Evolutionary conservation across 2,888 invertebrate species (phyloP).

Genomic region (Andrena praecox): DNA sequence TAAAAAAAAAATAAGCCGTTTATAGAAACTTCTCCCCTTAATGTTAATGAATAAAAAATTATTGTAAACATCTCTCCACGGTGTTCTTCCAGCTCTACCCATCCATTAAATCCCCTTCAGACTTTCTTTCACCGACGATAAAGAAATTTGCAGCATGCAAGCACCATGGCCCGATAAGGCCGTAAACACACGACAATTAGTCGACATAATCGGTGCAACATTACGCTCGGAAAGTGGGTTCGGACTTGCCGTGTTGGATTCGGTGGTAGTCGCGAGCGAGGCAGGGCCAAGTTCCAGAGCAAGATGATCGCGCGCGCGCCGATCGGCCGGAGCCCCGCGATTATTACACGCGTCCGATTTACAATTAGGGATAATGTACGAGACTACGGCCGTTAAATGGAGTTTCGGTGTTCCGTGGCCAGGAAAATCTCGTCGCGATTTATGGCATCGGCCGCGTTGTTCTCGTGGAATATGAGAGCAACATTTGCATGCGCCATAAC

Average conservation of each 20-base stretch:
- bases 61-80: not conserved
- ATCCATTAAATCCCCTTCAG: not conserved
- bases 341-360: conserved; percentile 14
- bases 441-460: conserved; percentile 26
- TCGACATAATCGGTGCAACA: not conserved
- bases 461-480: conserved; percentile 12
- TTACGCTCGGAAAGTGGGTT: not conserved
- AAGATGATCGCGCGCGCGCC: not conserved
- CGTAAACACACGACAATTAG: not conserved
- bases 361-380: conserved; percentile 35
- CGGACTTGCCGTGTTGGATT: not conserved
- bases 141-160: conserved; percentile 12
- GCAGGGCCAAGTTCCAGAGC: not conserved
- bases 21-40: not conserved
- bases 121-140: not conserved
- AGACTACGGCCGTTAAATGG: conserved; percentile 34
- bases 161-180: not conserved
- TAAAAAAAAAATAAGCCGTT: not conserved
- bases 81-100: not conserved
- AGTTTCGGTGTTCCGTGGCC: conserved; percentile 21
- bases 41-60: not conserved
- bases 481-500: conserved; percentile 27
- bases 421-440: conserved; percentile 31
- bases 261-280: not conserved
- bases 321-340: conserved; percentile 6